Evolutionary conservation across 1,140 invertebrate genomes (phyloP).

Genomic region (Drosophila santomea): DNA sequence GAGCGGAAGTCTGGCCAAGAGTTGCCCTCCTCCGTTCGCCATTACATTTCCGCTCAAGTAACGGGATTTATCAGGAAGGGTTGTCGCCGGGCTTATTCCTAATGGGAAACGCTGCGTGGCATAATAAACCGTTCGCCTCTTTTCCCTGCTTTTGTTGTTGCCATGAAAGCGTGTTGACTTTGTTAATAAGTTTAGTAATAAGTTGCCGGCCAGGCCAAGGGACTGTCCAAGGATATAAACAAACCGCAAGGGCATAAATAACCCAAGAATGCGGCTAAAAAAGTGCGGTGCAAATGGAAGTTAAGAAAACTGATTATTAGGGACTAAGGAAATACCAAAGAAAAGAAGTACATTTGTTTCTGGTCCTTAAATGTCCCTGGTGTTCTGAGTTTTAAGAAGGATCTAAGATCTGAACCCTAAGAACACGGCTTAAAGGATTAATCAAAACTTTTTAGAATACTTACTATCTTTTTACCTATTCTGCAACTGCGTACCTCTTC

Average conservation of each 20-base stretch:
- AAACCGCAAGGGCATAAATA: constrained; percentile 68
- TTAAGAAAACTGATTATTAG: constrained; percentile 31
- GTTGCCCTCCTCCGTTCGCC: constrained; percentile 21
- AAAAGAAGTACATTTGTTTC: constrained; percentile 8
- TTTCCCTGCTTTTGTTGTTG: constrained; percentile 29
- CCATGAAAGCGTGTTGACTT: constrained; percentile 70
- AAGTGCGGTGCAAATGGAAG: constrained; percentile 51
- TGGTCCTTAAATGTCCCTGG: background rate
- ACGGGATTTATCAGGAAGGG: constrained; percentile 30
- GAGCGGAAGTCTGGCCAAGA: constrained; percentile 63
- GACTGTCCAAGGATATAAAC: constrained; percentile 47
- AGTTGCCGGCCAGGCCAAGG: constrained; percentile 49
- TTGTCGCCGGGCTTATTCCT: constrained; percentile 34
- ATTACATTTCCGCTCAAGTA: constrained; percentile 69
- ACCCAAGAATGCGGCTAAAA: constrained; percentile 51
- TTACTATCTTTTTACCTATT: constrained; percentile 4
- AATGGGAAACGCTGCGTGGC: constrained; percentile 73
- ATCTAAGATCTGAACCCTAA: background rate
- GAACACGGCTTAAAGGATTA: background rate
- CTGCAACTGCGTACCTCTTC: background rate
- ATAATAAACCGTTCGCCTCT: constrained; percentile 68
- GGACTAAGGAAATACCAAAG: constrained; percentile 11
- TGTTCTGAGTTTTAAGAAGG: too few relatives aligned
- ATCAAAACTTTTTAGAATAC: constrained; percentile 1
- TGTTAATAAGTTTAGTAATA: constrained; percentile 82